phyloP scores from a whole-genome alignment of 2,888 invertebrate species.

The Oxystoma pomonae region DNA sequence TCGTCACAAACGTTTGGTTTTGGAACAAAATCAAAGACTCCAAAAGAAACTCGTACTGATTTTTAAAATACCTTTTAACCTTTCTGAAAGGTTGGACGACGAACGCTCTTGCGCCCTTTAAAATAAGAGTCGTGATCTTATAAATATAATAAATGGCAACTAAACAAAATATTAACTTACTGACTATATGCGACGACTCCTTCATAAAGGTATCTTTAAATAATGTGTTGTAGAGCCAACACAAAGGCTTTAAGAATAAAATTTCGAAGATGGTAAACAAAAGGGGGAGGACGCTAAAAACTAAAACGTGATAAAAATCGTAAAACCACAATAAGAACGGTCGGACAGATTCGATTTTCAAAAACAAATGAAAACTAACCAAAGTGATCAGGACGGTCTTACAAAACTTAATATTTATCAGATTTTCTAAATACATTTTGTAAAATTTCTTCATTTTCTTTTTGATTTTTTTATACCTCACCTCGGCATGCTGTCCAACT shows the following conservation, averaged over 20 bases:
- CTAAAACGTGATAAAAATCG: no score
- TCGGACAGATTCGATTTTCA: not conserved
- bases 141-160: not conserved
- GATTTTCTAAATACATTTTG: not conserved
- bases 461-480: not conserved
- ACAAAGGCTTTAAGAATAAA: not conserved
- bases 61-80: not conserved
- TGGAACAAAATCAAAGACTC: not conserved
- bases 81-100: not conserved
- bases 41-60: not conserved
- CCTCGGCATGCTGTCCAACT: not conserved
- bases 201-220: not conserved
- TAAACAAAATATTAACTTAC: not conserved
- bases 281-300: not conserved
- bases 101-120: not conserved
- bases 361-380: not conserved
- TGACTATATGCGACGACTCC: not conserved
- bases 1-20: not conserved
- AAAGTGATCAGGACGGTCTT: not conserved
- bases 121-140: not conserved
- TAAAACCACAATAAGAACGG: not conserved
- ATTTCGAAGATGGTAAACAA: not conserved
- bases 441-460: not conserved
- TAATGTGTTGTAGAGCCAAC: not conserved
- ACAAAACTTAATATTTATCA: not conserved